phyloP scores from a whole-genome alignment of 2,113 vertebrate species.

The Macquaria ambigua region DNA sequence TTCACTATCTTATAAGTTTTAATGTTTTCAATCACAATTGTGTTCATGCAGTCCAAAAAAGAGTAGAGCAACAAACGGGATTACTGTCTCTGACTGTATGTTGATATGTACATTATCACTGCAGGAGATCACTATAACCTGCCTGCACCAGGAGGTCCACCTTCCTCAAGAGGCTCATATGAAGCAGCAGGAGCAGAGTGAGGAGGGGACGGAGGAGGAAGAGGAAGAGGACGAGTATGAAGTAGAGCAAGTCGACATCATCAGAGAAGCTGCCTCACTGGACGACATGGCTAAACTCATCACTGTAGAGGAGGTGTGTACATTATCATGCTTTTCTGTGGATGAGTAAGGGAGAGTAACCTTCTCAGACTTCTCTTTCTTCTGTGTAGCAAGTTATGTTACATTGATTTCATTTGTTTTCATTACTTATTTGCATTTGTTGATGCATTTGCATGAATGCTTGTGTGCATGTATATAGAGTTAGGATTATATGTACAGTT shows the following conservation, averaged over 20 bases:
- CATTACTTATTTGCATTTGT: conserved; percentile 6
- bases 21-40: background rate
- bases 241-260: conserved; percentile 58
- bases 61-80: conserved; percentile 14
- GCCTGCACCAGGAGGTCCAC: conserved; percentile 28
- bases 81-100: conserved; percentile 9
- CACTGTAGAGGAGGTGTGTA: conserved; percentile 92
- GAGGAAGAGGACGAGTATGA: conserved; percentile 61
- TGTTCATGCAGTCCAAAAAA: background rate
- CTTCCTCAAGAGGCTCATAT: conserved; percentile 46
- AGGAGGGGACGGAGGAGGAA: conserved; percentile 4
- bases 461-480: background rate
- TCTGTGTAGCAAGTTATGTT: background rate
- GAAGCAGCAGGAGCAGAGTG: conserved; percentile 35
- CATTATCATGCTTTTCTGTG: background rate
- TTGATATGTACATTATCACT: conserved; percentile 11
- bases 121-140: conserved; percentile 48
- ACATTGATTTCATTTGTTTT: background rate
- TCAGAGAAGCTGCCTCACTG: conserved; percentile 82
- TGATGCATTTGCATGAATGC: conserved; percentile 7
- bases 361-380: background rate
- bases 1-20: background rate
- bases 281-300: conserved; percentile 95
- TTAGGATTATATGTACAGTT: background rate
- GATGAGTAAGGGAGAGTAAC: background rate